Evolutionary conservation across 2,888 invertebrate genomes (phyloP).

Genomic region (Leucoptera coffeella): DNA sequence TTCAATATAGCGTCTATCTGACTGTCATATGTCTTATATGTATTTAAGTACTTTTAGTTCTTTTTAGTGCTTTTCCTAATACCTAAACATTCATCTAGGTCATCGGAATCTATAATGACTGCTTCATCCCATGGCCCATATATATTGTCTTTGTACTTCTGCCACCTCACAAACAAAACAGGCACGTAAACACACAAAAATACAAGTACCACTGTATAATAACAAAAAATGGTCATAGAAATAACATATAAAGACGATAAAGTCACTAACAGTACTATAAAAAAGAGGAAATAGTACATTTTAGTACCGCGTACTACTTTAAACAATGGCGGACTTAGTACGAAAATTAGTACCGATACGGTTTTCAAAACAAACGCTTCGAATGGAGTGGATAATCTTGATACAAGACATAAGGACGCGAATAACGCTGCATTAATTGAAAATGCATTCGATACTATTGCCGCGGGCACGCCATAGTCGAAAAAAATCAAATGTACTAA

Average conservation of each 20-base stretch:
- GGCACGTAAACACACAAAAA: conserved; percentile 72
- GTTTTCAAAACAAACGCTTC: conserved; percentile 90
- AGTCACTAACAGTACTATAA: conserved; percentile 43
- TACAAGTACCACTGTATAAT: conserved; percentile 55
- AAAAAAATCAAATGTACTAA: conserved; percentile 83
- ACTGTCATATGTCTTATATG: too few species aligned
- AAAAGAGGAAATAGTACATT: conserved; percentile 44
- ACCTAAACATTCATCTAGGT: conserved; percentile 24
- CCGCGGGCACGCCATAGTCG: conserved; percentile 84
- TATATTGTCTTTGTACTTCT: conserved; percentile 82
- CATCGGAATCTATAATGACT: conserved; percentile 59
- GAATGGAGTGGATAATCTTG: conserved; percentile 76
- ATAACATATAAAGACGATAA: conserved; percentile 46
- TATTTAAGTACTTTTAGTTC: too few species aligned
- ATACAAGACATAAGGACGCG: conserved; percentile 91
- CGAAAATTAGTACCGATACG: conserved; percentile 82
- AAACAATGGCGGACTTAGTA: conserved; percentile 77
- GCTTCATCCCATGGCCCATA: conserved; percentile 99
- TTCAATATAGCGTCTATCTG: too few species aligned
- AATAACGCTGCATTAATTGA: conserved; percentile 94
- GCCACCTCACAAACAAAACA: conserved; percentile 66
- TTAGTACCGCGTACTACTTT: conserved; percentile 54
- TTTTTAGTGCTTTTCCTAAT: too few species aligned
- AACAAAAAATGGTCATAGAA: conserved; percentile 50
- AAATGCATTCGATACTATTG: conserved; percentile 84